A percentile compares a stretch with the other conserved stretches of the same genome.
Evolutionary conservation across 2,888 invertebrate genomes (phyloP).

Genomic region (Protonemura montana): DNA sequence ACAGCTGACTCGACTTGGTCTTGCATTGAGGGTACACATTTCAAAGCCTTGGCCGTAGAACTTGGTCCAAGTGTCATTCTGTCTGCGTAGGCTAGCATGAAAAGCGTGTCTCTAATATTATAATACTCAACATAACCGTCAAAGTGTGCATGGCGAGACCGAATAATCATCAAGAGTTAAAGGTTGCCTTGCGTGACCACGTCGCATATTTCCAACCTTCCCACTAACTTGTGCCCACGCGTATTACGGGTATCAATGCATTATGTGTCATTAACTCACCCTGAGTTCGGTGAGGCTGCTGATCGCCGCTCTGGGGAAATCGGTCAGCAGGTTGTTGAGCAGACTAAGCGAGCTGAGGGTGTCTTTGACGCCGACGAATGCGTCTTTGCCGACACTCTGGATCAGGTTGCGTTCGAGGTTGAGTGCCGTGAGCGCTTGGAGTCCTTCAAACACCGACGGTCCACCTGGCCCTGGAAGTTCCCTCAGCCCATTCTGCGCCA

Average conservation of each 20-base stretch:
- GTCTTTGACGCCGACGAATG: conserved; percentile 80
- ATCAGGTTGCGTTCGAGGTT: conserved; percentile 90
- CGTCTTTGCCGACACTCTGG: conserved; percentile 75
- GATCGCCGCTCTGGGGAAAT: conserved; percentile 85
- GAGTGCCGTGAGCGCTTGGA: conserved; percentile 83
- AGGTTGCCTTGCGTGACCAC: no score
- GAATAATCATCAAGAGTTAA: no score
- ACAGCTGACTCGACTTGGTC: no score
- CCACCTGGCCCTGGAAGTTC: conserved; percentile 79
- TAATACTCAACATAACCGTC: not conserved
- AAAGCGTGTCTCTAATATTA: not conserved
- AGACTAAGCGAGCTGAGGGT: conserved; percentile 88
- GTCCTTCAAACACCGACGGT: conserved; percentile 74
- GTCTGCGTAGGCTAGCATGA: not conserved
- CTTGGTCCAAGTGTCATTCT: not conserved
- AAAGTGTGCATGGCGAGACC: no score
- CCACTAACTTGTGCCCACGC: no score
- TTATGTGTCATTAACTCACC: conserved; percentile 55
- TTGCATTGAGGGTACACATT: not conserved
- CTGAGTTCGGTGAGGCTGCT: conserved; percentile 79
- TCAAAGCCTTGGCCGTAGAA: not conserved
- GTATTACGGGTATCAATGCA: no score
- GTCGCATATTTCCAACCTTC: no score
- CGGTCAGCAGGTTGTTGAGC: conserved; percentile 85
- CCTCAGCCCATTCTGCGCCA: conserved; percentile 86